A percentile compares a stretch with the other conserved stretches of the same genome.
phyloP scores from a whole-genome alignment of 1,140 invertebrate genomes.

The Trinorchestia longiramus region DNA sequence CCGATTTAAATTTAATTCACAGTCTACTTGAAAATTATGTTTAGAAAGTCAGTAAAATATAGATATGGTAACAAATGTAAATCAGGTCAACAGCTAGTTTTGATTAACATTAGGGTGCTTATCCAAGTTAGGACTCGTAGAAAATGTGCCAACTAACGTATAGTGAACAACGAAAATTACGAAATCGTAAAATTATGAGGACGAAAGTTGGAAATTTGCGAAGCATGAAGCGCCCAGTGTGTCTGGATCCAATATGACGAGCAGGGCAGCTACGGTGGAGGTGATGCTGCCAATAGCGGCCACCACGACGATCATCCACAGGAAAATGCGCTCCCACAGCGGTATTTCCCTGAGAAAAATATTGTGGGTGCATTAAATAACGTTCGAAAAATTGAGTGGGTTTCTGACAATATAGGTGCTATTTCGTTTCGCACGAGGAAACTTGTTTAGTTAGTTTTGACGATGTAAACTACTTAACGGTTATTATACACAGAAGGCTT shows the following conservation, averaged over 20 bases:
- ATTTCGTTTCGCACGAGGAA: too few species aligned
- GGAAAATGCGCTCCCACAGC: constrained; percentile 71
- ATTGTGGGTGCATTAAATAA: not conserved
- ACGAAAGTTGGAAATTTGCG: constrained; percentile 55
- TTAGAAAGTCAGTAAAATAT: not conserved
- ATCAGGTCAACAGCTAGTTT: not conserved
- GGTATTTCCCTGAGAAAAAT: constrained; percentile 70
- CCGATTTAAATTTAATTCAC: too few species aligned
- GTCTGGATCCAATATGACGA: constrained; percentile 70
- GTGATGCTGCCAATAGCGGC: constrained; percentile 75
- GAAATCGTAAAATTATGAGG: not conserved
- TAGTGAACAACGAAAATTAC: not conserved
- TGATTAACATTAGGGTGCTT: not conserved
- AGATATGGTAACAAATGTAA: not conserved
- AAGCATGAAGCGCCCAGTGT: constrained; percentile 63
- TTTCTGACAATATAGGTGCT: too few species aligned
- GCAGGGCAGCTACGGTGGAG: constrained; percentile 76
- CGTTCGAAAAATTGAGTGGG: not conserved
- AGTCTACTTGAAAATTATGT: too few species aligned
- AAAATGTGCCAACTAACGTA: not conserved
- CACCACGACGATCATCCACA: constrained; percentile 76
- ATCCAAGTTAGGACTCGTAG: not conserved
- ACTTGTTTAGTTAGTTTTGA: too few species aligned
- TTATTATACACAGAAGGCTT: not conserved
- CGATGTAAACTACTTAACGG: too few species aligned